A percentile compares a stretch with the other conserved stretches of the same genome.
These are phyloP conservation scores for Elmis aenea DNA, from an alignment of 2,888 invertebrate genomes.

Conservation along the genomic window DNA sequence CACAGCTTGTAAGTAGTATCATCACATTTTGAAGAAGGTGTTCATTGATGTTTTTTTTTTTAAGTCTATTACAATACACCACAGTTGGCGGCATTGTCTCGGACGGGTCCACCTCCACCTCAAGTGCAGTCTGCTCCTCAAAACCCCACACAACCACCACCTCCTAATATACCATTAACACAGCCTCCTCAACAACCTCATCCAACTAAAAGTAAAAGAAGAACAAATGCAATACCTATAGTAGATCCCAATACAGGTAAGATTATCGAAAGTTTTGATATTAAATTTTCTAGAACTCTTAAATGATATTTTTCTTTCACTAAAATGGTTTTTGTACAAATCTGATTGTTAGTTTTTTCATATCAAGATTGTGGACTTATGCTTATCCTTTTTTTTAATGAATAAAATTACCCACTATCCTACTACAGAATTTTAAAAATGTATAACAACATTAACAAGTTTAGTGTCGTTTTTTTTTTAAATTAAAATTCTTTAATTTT, in stretches of 20 bases:
- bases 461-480: too few relatives aligned
- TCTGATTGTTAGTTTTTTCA: too few relatives aligned
- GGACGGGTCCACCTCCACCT: conserved; percentile 12
- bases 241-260: conserved; percentile 43
- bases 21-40: not conserved
- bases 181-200: conserved; percentile 21
- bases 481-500: too few relatives aligned
- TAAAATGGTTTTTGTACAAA: too few relatives aligned
- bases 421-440: too few relatives aligned
- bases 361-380: too few relatives aligned
- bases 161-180: conserved; percentile 19
- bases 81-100: conserved; percentile 16
- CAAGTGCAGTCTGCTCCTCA: conserved; percentile 26
- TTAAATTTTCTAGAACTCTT: conserved; percentile 6
- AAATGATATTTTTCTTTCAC: too few relatives aligned
- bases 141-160: conserved; percentile 28
- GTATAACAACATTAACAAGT: too few relatives aligned
- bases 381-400: too few relatives aligned
- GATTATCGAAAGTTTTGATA: too few relatives aligned
- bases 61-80: conserved; percentile 12
- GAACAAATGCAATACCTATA: conserved; percentile 40
- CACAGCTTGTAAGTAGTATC: conserved; percentile 10
- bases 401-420: too few relatives aligned
- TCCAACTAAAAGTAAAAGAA: conserved; percentile 23
- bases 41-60: not conserved